Evolutionary conservation across 2,888 invertebrate species (phyloP).

Genomic region (Chaitophorus viminalis): DNA sequence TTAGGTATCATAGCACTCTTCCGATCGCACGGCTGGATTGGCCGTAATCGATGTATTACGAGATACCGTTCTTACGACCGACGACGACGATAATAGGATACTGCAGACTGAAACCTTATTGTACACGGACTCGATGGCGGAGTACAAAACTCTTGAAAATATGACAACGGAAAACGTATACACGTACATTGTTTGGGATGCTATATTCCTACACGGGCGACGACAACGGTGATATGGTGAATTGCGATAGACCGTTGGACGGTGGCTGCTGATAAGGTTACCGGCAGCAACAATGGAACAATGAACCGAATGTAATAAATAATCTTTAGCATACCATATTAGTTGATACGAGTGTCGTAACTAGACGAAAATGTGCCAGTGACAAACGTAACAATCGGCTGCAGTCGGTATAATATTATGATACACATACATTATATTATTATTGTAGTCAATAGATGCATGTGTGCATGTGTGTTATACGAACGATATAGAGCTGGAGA

Average conservation of each 20-base stretch:
- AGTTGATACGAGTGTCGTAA: conserved; percentile 26
- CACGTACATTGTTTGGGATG: not conserved
- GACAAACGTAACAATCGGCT: conserved; percentile 50
- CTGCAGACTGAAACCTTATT: no score
- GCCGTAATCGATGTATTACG: no score
- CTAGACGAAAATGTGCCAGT: conserved; percentile 51
- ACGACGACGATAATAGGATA: no score
- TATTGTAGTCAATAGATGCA: not conserved
- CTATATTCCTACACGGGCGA: not conserved
- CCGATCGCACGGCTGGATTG: no score
- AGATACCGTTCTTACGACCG: no score
- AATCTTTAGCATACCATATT: conserved; percentile 37
- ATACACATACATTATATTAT: not conserved
- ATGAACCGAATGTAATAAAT: conserved; percentile 41
- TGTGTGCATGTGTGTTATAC: conserved; percentile 5
- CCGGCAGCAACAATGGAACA: conserved; percentile 31
- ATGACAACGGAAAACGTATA: not conserved
- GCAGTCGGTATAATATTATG: not conserved
- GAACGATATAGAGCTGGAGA: conserved; percentile 26
- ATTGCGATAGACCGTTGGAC: not conserved
- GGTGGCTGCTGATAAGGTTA: conserved; percentile 37
- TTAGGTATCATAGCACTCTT: no score
- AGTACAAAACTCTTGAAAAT: not conserved
- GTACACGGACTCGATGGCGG: not conserved
- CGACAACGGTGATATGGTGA: not conserved